Conservation (phyloP, 2,888 invertebrate species). For the Steromphala cineraria region DNA sequence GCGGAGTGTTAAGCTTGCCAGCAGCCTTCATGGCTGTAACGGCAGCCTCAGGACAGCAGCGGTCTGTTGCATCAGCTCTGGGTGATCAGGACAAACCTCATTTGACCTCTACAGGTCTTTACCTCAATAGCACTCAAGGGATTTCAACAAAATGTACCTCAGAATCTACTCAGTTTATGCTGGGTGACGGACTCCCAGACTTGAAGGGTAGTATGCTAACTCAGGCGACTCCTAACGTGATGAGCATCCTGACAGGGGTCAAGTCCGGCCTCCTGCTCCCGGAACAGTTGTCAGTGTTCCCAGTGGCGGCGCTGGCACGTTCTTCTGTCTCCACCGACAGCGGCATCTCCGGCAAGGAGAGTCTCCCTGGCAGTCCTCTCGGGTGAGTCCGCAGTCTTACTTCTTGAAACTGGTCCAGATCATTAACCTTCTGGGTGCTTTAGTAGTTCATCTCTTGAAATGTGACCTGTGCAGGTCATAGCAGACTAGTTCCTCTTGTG, state of each 20-base stretch:
- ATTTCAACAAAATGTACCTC: constrained; percentile 5
- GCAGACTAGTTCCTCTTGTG: too few species aligned
- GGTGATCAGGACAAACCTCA: constrained; percentile 21
- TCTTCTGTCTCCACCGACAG: constrained; percentile 22
- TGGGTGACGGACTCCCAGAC: constrained; percentile 1
- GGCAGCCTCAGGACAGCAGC: constrained; percentile 9
- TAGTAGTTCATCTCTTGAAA: too few species aligned
- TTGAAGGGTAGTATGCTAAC: background rate
- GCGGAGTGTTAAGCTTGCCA: background rate
- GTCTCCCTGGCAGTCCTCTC: constrained; percentile 13
- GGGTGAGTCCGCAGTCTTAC: background rate
- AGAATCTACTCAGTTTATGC: background rate
- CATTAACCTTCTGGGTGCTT: too few species aligned
- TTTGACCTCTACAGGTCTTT: background rate
- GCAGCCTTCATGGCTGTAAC: background rate
- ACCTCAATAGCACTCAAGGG: constrained; percentile 13
- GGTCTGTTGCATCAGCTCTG: background rate
- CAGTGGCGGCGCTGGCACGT: background rate
- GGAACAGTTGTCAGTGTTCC: background rate
- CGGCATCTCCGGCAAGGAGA: constrained; percentile 20
- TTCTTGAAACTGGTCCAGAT: background rate
- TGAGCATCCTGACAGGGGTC: constrained; percentile 18
- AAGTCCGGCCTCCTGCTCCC: background rate
- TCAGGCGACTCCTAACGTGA: constrained; percentile 13
- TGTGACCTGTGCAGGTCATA: too few species aligned